Evolutionary conservation across 2,888 invertebrate genomes (phyloP).

Genomic region (Bursaphelenchus okinawaensis): DNA sequence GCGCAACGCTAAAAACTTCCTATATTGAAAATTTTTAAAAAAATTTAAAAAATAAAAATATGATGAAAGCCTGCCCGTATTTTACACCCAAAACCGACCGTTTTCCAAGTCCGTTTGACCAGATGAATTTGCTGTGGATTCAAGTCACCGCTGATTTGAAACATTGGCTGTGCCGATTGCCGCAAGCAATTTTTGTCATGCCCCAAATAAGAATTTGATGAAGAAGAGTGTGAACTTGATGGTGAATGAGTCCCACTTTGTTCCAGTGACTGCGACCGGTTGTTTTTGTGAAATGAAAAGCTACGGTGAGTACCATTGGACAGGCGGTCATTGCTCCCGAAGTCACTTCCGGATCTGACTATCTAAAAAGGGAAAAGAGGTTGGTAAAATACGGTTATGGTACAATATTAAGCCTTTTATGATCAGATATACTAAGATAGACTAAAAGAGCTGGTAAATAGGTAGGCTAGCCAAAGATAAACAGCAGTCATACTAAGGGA

Average conservation of each 20-base stretch:
- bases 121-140: conserved; percentile 37
- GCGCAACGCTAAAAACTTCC: too few species aligned
- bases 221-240: conserved; percentile 25
- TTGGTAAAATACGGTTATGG: not conserved
- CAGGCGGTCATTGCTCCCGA: conserved; percentile 15
- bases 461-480: too few species aligned
- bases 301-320: not conserved
- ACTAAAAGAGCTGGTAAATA: too few species aligned
- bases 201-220: conserved; percentile 15
- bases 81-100: conserved; percentile 8
- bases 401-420: too few species aligned
- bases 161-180: conserved; percentile 37
- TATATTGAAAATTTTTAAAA: too few species aligned
- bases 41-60: too few species aligned
- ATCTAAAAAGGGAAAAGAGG: not conserved
- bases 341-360: not conserved
- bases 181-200: conserved; percentile 26
- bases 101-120: conserved; percentile 40
- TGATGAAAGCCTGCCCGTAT: too few species aligned
- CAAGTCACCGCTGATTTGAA: conserved; percentile 36
- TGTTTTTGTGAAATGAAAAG: conserved; percentile 2
- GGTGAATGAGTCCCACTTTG: conserved; percentile 34
- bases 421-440: too few species aligned
- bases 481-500: too few species aligned
- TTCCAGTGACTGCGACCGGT: conserved; percentile 13